These are phyloP conservation scores for Necrosyrtes monachus DNA, from an alignment of 2,797 vertebrate genomes.

Conservation along the genomic window DNA sequence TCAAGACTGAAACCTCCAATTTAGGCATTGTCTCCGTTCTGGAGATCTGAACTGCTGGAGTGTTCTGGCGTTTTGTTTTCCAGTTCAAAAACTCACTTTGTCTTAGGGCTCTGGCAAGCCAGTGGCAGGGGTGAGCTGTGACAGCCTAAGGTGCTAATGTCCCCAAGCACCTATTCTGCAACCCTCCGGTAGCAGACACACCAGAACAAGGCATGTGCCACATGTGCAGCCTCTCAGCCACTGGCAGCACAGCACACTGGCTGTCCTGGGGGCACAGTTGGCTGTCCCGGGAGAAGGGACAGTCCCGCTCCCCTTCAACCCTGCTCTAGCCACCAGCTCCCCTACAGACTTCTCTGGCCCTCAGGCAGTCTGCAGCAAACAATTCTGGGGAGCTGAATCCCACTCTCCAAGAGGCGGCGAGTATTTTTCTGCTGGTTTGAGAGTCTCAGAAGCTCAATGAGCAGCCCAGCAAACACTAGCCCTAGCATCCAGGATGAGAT, in stretches of 20 bases:
- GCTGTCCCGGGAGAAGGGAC: not conserved
- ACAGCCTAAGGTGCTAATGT: not conserved
- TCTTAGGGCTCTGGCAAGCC: not conserved
- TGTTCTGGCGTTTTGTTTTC: not conserved
- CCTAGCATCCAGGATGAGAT: rapidly evolving
- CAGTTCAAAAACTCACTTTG: not conserved
- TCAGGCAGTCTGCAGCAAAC: rapidly evolving
- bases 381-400: not conserved
- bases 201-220: not conserved
- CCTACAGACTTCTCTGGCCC: not conserved
- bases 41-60: not conserved
- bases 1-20: not conserved
- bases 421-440: not conserved
- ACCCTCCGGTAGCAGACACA: not conserved
- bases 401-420: rapidly evolving
- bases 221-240: not conserved
- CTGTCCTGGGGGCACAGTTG: not conserved
- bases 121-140: not conserved
- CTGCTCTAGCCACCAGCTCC: not conserved
- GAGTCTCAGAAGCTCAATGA: not conserved
- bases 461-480: rapidly evolving
- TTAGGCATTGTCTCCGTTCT: not conserved
- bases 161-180: not conserved
- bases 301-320: not conserved
- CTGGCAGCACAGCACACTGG: not conserved